Evolutionary conservation across 2,113 vertebrate species (phyloP).

Genomic region (Panurus biarmicus): DNA sequence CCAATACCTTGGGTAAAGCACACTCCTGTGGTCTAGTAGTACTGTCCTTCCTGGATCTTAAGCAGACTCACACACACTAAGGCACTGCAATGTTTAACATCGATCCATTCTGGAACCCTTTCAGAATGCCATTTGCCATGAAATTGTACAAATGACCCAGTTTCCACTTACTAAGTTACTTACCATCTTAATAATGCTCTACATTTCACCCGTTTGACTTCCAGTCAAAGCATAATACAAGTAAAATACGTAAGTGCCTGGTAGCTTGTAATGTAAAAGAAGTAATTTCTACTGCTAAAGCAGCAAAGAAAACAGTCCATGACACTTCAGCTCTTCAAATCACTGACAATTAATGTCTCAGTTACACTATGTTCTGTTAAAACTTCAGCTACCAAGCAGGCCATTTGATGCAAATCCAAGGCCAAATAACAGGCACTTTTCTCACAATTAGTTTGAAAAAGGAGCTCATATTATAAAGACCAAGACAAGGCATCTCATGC

Average conservation of each 20-base stretch:
- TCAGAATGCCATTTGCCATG: background rate
- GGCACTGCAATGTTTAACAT: background rate
- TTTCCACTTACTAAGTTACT: background rate
- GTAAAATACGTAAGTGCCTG: background rate
- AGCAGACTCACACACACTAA: background rate
- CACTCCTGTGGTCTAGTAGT: background rate
- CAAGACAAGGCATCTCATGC: background rate
- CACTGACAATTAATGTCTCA: background rate
- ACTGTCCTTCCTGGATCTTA: background rate
- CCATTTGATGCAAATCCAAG: background rate
- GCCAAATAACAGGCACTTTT: background rate
- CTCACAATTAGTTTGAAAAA: background rate
- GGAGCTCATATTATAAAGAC: background rate
- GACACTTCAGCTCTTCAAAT: background rate
- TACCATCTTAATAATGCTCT: background rate
- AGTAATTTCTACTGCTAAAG: background rate
- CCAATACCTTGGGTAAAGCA: background rate
- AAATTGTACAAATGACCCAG: background rate
- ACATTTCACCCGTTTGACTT: background rate
- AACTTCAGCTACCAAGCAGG: background rate
- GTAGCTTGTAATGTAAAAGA: background rate
- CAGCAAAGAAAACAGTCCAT: background rate
- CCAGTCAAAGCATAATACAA: background rate
- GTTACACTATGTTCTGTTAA: background rate
- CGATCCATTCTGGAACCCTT: background rate